Percentiles rank a stretch among this genome's conserved stretches.
These are phyloP conservation scores for Peucedramus taeniatus DNA, from an alignment of 2,113 vertebrate species.

Conservation along the genomic window DNA sequence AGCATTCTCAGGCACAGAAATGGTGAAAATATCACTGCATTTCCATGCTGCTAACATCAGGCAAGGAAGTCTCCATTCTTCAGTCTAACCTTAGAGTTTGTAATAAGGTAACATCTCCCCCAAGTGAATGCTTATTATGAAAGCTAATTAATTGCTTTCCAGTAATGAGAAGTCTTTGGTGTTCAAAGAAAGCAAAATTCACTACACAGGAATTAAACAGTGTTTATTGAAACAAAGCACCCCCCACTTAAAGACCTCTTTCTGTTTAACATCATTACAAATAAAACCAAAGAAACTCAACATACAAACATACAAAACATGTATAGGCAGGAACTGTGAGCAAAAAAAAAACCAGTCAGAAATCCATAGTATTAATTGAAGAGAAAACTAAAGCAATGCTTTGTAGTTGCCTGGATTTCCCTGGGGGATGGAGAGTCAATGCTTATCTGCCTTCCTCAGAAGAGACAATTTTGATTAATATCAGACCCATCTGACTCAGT, in stretches of 20 bases:
- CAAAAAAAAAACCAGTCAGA: background rate
- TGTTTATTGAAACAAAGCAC: conserved; percentile 75
- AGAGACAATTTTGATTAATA: conserved; percentile 83
- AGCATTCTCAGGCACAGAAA: conserved; percentile 68
- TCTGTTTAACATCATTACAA: conserved; percentile 34
- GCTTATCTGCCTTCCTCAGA: conserved; percentile 80
- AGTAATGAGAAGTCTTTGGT: conserved; percentile 69
- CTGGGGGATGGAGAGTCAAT: conserved; percentile 73
- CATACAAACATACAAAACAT: conserved; percentile 36
- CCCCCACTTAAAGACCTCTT: conserved; percentile 31
- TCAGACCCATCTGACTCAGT: conserved; percentile 80
- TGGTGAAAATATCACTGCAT: conserved; percentile 57
- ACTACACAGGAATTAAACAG: conserved; percentile 56
- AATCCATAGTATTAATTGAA: conserved; percentile 67
- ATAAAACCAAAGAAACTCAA: conserved; percentile 48
- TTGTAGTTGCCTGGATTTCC: conserved; percentile 76
- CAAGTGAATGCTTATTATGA: conserved; percentile 74
- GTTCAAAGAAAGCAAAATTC: conserved; percentile 73
- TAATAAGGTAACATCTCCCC: conserved; percentile 73
- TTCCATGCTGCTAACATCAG: conserved; percentile 56
- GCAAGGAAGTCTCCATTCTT: conserved; percentile 50
- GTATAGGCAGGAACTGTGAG: conserved; percentile 22
- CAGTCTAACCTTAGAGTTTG: conserved; percentile 61
- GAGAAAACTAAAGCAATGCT: conserved; percentile 72
- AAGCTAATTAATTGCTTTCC: conserved; percentile 80